Conservation (phyloP, 2,888 invertebrate genomes). For the Hydrotaea cyrtoneurina region DNA sequence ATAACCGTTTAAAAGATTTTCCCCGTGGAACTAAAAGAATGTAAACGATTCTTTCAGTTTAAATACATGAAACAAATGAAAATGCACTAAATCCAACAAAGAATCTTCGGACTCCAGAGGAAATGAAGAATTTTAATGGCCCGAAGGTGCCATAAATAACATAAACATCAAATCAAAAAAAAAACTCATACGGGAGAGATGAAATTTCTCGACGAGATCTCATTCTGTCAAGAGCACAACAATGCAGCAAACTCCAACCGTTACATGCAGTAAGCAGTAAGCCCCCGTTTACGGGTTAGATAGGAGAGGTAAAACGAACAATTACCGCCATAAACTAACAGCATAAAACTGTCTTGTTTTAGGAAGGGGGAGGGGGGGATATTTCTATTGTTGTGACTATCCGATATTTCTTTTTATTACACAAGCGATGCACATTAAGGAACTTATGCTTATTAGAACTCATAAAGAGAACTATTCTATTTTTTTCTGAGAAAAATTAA, state of each 20-base stretch:
- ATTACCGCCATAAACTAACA: neutral
- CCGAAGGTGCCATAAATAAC: too few relatives aligned
- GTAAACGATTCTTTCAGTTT: too few relatives aligned
- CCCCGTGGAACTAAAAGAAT: too few relatives aligned
- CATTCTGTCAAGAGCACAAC: neutral
- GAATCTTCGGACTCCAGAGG: too few relatives aligned
- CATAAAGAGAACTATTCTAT: neutral
- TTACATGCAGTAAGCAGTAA: neutral
- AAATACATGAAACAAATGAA: too few relatives aligned
- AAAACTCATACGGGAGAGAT: neutral
- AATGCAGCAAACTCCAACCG: neutral
- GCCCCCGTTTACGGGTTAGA: neutral
- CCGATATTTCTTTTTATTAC: too few relatives aligned
- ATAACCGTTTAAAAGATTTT: too few relatives aligned
- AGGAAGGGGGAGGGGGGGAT: neutral
- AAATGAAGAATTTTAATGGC: too few relatives aligned
- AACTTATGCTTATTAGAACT: neutral
- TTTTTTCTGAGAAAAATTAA: neutral
- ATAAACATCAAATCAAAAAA: neutral
- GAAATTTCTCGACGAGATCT: neutral
- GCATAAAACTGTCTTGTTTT: neutral
- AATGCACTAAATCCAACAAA: too few relatives aligned
- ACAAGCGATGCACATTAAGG: neutral
- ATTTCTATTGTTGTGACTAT: neutral
- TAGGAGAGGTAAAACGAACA: neutral